These are phyloP conservation scores for Caradrina kadenii DNA, from an alignment of 2,888 invertebrate genomes.

Conservation along the genomic window DNA sequence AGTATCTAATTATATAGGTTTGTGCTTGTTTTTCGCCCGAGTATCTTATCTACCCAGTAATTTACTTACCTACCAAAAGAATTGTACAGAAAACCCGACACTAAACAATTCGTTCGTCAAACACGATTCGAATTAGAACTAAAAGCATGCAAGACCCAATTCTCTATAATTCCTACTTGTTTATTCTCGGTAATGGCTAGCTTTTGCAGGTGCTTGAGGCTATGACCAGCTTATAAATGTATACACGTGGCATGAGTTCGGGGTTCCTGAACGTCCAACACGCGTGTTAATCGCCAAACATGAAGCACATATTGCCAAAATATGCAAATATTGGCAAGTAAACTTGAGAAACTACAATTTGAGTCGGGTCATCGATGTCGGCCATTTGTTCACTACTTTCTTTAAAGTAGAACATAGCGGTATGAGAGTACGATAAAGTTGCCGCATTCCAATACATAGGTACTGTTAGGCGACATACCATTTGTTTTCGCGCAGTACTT, in stretches of 20 bases:
- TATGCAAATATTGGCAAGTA: constrained; percentile 36
- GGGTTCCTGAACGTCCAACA: background rate
- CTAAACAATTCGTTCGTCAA: too few relatives aligned
- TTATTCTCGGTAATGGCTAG: background rate
- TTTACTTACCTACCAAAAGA: background rate
- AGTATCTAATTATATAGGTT: background rate
- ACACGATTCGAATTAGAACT: too few relatives aligned
- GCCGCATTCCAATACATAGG: constrained; percentile 27
- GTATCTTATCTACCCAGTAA: background rate
- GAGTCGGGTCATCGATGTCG: constrained; percentile 22
- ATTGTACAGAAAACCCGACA: background rate
- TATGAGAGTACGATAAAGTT: constrained; percentile 32
- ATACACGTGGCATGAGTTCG: background rate
- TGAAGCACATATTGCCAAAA: constrained; percentile 4
- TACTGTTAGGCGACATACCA: constrained; percentile 1
- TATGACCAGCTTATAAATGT: background rate
- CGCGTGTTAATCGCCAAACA: background rate
- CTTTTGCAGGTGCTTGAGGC: constrained; percentile 1
- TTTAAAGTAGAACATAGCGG: constrained; percentile 51
- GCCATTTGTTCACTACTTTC: constrained; percentile 30
- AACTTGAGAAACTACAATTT: constrained; percentile 13
- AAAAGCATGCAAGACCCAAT: background rate
- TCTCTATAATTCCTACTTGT: background rate
- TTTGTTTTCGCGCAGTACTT: constrained; percentile 11
- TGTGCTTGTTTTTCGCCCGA: constrained; percentile 12